Evolutionary conservation across 2,797 vertebrate species (phyloP), one percentile per base, ranked within the genome.

Genomic region (Lerista edwardsae): DNA sequence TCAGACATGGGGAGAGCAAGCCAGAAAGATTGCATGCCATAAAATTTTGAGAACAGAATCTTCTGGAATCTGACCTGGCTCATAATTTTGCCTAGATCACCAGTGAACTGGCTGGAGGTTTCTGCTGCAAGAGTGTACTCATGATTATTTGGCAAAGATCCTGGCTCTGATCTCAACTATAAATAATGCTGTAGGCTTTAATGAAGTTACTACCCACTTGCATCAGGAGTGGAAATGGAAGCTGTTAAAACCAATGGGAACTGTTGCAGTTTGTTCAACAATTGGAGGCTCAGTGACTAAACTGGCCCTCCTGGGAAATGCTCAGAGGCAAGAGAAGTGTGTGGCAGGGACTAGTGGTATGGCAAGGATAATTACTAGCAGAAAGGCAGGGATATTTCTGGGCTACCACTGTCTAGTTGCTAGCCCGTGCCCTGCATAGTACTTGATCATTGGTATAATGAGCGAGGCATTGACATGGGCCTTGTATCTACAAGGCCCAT

Each of bases 131-230:
- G 69, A 65, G 9, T 64, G 19, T 59, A 23, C 47, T 67, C 27
- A 57, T 61, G 73, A 68, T 41, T 74, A 80, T 59, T 25, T 80
- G 36, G 51, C 71, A 64, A 36, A 75, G 64, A 67, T 31, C 44
- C 51, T 41, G 2, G 34, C 31, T 59, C 62, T 85, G 73, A 61
- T 47, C 62, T 67, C 31, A 15, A 31, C 29, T 19, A 34, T 51
- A 75, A 85, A 79, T 10, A 85, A 80, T 75, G 29, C 62, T 68
- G 39, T 55, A n/a, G 62, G n/a, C 71, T 80, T 85, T 31, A 19
- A 36, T 41, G 4, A 21, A 74, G 15, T 41, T 75, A 15, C 25
- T 74, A 44, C 34, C 55, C 27, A 80, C 12, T 83, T 29, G 41
- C 31, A 25, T 72, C 17, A 25, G 4, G 34, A 68, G 29, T 23